phyloP scores from a whole-genome alignment of 1,140 invertebrate species.

The Philopotamus ludificatus region DNA sequence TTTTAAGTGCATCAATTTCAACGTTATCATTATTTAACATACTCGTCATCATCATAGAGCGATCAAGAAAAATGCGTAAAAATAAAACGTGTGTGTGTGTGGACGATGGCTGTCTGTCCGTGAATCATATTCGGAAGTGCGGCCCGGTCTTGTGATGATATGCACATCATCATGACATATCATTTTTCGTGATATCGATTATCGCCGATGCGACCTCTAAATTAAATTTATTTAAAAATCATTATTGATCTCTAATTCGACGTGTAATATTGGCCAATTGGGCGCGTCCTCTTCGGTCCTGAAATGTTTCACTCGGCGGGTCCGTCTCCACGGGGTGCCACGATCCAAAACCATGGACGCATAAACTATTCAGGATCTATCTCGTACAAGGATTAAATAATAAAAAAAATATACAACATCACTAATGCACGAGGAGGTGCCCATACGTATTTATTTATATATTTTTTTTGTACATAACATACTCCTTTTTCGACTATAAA shows the following conservation, averaged over 20 bases:
- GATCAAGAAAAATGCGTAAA: slow-evolving; percentile 9
- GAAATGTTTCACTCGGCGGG: slow-evolving; percentile 38
- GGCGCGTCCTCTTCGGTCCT: slow-evolving; percentile 9
- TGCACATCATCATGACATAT: slow-evolving; percentile 29
- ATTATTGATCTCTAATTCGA: background rate
- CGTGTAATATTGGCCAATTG: slow-evolving; percentile 12
- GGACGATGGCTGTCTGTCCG: slow-evolving; percentile 11
- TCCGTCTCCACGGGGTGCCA: slow-evolving; percentile 32
- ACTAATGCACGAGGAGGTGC: slow-evolving; percentile 26
- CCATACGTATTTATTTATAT: slow-evolving; percentile 14
- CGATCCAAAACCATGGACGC: slow-evolving; percentile 34
- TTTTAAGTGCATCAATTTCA: background rate
- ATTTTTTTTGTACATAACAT: slow-evolving; percentile 13
- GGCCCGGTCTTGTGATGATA: slow-evolving; percentile 20
- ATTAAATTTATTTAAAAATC: background rate
- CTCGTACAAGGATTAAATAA: slow-evolving; percentile 16
- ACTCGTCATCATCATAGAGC: slow-evolving; percentile 4
- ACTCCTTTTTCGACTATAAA: slow-evolving; percentile 19
- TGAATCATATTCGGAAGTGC: slow-evolving; percentile 29
- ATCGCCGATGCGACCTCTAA: slow-evolving; percentile 13
- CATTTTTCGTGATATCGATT: slow-evolving; percentile 18
- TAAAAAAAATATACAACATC: slow-evolving; percentile 29
- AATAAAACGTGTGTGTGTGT: background rate
- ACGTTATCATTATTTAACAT: slow-evolving; percentile 14
- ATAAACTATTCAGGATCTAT: slow-evolving; percentile 40